These are phyloP conservation scores for Tortricodes alternella DNA, from an alignment of 2,888 invertebrate genomes.

Conservation along the genomic window DNA sequence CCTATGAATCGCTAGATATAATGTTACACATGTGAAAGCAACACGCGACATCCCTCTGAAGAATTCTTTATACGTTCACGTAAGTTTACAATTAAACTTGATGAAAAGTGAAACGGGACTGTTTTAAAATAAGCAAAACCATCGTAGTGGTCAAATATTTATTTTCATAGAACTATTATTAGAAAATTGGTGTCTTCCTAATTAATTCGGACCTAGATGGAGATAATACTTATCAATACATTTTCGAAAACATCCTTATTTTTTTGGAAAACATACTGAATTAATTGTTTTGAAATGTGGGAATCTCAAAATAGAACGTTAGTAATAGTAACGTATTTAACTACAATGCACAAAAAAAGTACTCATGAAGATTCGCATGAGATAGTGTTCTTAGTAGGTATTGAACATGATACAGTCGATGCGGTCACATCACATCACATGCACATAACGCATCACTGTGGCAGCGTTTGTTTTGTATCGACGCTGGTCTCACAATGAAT, in stretches of 20 bases:
- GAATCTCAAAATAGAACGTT: too few relatives aligned
- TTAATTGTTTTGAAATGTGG: too few relatives aligned
- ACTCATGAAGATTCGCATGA: too few relatives aligned
- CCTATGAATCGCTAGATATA: background rate
- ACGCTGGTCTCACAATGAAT: slow-evolving; percentile 25
- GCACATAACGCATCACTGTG: slow-evolving; percentile 6
- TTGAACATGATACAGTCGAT: slow-evolving; percentile 9
- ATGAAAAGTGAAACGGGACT: background rate
- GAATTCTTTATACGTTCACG: background rate
- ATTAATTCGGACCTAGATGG: too few relatives aligned
- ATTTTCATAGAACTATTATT: too few relatives aligned
- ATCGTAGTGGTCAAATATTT: too few relatives aligned
- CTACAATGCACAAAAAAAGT: too few relatives aligned
- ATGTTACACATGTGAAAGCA: background rate
- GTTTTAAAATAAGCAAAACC: background rate
- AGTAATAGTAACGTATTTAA: too few relatives aligned
- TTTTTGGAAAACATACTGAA: too few relatives aligned
- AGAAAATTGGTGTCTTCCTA: too few relatives aligned
- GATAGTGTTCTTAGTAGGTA: background rate
- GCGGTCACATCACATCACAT: slow-evolving; percentile 6
- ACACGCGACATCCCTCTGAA: background rate
- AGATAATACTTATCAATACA: too few relatives aligned
- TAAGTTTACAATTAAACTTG: background rate
- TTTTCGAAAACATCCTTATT: too few relatives aligned
- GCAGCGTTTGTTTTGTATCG: slow-evolving; percentile 22